Conservation (phyloP, 2,888 invertebrate genomes). For the Acleris sparsana region DNA sequence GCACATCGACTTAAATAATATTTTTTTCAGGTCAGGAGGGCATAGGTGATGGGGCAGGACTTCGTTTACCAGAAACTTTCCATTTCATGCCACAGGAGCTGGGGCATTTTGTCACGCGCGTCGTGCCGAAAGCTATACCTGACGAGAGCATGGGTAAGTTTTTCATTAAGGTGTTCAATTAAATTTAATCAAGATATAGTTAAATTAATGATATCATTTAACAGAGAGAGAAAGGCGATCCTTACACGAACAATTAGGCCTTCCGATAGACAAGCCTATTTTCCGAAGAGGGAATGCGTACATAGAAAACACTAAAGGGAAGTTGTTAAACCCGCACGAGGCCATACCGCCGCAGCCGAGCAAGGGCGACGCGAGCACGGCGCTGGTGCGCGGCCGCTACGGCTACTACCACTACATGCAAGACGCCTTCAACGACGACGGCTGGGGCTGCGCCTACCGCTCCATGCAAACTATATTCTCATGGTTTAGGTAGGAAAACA, state of each 20-base stretch:
- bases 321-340: constrained; percentile 90
- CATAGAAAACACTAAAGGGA: constrained; percentile 77
- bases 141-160: constrained; percentile 87
- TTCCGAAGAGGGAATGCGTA: constrained; percentile 90
- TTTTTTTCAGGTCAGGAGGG: constrained; percentile 71
- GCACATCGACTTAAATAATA: not conserved
- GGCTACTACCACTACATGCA: constrained; percentile 99
- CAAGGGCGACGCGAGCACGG: constrained; percentile 56
- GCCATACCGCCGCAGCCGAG: constrained; percentile 71
- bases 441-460: constrained; percentile 99
- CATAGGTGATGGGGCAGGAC: constrained; percentile 74
- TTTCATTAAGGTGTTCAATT: too few relatives aligned
- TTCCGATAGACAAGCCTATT: constrained; percentile 87
- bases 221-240: constrained; percentile 85
- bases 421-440: constrained; percentile 95
- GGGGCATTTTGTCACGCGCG: constrained; percentile 90
- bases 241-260: constrained; percentile 88
- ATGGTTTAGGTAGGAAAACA: constrained; percentile 90
- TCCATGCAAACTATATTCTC: constrained; percentile 98
- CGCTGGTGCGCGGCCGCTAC: constrained; percentile 92
- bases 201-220: constrained; percentile 17
- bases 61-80: constrained; percentile 86
- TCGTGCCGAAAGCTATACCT: constrained; percentile 86
- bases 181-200: constrained; percentile 11
- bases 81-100: constrained; percentile 89